Evolutionary conservation across 2,888 invertebrate genomes (phyloP), one percentile per base, ranked within the genome.

Genomic region (Hermaeophaga mercurialis): DNA sequence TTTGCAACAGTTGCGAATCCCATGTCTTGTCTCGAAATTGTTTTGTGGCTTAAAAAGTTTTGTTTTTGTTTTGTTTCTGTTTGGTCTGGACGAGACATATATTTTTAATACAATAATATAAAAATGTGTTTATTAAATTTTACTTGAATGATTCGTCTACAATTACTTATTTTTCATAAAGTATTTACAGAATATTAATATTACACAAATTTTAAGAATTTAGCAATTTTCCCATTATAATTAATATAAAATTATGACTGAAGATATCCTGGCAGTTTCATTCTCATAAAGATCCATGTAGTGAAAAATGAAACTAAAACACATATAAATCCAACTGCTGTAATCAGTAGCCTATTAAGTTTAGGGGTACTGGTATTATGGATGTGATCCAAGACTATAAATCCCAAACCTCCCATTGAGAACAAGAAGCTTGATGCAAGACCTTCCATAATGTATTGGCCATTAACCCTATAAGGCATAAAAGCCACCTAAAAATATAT

Each of bases 391-490:
- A 99, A 81, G 58, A 99, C 90, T 15, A 99, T 94, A 77, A 98
- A 97, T 5, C 98, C 98, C 22, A 98, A 79, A 0, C 97, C 97
- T 36, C 98, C 98, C 58, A 97, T 82, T 0, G 96, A 94, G 78
- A 99, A 99, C 15, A 99, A 84, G 75, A 99, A 98, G 78, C 96
- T 96, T 8, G 97, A 94, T 0, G 97, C 97, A 59, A 99, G 80
- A 0, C 99, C 98, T 80, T 99, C 99, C 96, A 99, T 96, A 54
- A 99, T 99, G 75, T 98, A 99, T 75, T 99, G 98, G 0, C 98
- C 98, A 78, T 99, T 99, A 0, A 99, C 96, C 65, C 98, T 83
- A 76, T 96, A 96, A 0, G 96, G 96, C 96, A 98, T 96, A 74
- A 98, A 97, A 0, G 97, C 97, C 4, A 95, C 90, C 89, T 89